phyloP scores from a whole-genome alignment of 2,797 vertebrate genomes.

The Danio aesculapii region DNA sequence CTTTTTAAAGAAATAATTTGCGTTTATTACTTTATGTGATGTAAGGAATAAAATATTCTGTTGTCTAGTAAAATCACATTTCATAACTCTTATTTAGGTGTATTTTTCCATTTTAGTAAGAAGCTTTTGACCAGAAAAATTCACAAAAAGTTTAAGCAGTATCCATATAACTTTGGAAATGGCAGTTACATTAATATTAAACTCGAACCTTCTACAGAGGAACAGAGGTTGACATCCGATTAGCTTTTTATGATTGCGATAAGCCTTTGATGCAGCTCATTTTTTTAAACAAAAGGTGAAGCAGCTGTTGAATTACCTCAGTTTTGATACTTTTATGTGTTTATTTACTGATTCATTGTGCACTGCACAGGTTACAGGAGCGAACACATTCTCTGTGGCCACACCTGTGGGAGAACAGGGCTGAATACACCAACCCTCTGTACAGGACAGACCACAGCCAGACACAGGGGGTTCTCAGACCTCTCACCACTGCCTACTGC shows the following conservation, averaged over 20 bases:
- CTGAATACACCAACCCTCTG: conserved; percentile 87
- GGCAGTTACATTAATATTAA: background rate
- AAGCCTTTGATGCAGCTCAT: background rate
- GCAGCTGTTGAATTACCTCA: background rate
- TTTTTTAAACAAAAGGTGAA: background rate
- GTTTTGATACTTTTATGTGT: conserved; percentile 8
- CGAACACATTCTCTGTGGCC: conserved; percentile 90
- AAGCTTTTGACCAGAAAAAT: too few relatives aligned
- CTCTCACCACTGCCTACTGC: conserved; percentile 87
- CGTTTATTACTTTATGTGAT: too few relatives aligned
- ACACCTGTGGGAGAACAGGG: conserved; percentile 89
- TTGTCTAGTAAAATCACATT: too few relatives aligned
- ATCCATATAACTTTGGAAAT: background rate
- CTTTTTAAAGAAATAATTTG: too few relatives aligned
- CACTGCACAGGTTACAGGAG: conserved; percentile 82
- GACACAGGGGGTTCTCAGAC: conserved; percentile 82
- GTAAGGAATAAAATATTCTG: too few relatives aligned
- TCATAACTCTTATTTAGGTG: too few relatives aligned
- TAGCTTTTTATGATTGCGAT: background rate
- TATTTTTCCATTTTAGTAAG: too few relatives aligned
- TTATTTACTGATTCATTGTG: conserved; percentile 10
- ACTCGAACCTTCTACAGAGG: background rate
- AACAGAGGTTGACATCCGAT: background rate
- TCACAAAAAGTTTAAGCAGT: background rate
- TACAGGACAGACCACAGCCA: conserved; percentile 86